Percentiles rank a stretch among this genome's conserved stretches.
Conservation (phyloP, 2,797 vertebrate genomes). For the Gallinago nigripennis region DNA sequence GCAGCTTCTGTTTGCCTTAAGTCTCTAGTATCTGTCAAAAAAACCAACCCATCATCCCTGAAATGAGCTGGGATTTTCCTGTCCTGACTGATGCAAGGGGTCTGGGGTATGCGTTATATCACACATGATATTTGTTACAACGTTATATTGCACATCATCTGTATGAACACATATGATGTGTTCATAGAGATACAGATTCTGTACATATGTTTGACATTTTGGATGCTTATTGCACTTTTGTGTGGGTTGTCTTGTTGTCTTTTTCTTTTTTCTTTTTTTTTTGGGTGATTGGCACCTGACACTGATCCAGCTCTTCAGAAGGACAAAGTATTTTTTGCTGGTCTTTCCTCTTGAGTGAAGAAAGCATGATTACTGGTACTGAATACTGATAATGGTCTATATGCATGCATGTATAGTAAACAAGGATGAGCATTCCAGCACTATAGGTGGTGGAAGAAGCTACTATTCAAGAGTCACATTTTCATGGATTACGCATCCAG, state of each 20-base stretch:
- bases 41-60: background rate
- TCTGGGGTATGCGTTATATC: background rate
- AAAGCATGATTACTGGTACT: background rate
- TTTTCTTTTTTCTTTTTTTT: too few relatives aligned
- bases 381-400: background rate
- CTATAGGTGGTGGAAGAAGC: conserved; percentile 6
- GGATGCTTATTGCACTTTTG: background rate
- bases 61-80: conserved; percentile 3
- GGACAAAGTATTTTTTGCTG: conserved; percentile 2
- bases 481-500: background rate
- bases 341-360: background rate
- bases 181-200: background rate
- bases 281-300: background rate
- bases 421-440: background rate
- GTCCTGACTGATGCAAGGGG: background rate
- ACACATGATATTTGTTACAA: background rate
- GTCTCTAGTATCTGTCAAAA: background rate
- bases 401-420: conserved; percentile 24
- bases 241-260: background rate
- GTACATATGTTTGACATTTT: background rate
- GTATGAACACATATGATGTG: too few relatives aligned
- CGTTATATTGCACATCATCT: background rate
- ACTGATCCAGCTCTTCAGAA: background rate
- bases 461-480: background rate
- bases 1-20: background rate